Base-by-base conservation (phyloP, 2,113 vertebrate species). In the Spea bombifrons region DNA sequence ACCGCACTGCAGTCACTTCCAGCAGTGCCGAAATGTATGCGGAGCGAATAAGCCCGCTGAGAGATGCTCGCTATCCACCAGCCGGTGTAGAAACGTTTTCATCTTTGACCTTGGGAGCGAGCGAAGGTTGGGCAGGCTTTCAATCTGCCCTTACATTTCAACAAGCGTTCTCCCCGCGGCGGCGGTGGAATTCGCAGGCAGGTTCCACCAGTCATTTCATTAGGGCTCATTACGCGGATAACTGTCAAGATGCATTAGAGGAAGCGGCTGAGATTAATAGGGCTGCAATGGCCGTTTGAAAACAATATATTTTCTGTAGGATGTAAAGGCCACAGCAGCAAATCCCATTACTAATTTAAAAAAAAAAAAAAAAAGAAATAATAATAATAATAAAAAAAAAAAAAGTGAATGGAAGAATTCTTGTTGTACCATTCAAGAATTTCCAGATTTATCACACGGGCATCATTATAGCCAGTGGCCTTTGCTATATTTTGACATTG, bases 211-310 rank as follows among this genome's bases (percentile, higher is more conserved):
- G 88, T 92, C 91, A 91, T 91, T 92, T 93, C 91, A 93, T 92
- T 93, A 91, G 68, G 84, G 87, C 85, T 93, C 92, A 92, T 92
- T 94, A 92, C 88, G 89, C 82, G 89, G 92, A 92, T 93, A 90
- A 92, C 92, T 92, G 91, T 91, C 92, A 92, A 86, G 86, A 89
- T 82, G 87, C 88, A 92, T 92, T 92, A 90, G 87, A 86, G 86
- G 84, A 52, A 66, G 84, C 81, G 85, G 83, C 84, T 87, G 82
- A 90, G 90, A 93, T 90, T 90, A 92, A 92, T 86, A 90, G 89
- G 87, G 87, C 87, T 86, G 88, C 90, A 89, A 91, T 90, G 88
- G 88, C 88, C 89, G 92, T 92, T 90, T 91, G 90, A 91, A 92
- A 92, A 90, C 91, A 93, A 91, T 92, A 90, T 88, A 90, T 87